A percentile compares a stretch with the other conserved stretches of the same genome.
These are phyloP conservation scores for Amiota mariae DNA, from an alignment of 2,888 invertebrate genomes.

Conservation along the genomic window DNA sequence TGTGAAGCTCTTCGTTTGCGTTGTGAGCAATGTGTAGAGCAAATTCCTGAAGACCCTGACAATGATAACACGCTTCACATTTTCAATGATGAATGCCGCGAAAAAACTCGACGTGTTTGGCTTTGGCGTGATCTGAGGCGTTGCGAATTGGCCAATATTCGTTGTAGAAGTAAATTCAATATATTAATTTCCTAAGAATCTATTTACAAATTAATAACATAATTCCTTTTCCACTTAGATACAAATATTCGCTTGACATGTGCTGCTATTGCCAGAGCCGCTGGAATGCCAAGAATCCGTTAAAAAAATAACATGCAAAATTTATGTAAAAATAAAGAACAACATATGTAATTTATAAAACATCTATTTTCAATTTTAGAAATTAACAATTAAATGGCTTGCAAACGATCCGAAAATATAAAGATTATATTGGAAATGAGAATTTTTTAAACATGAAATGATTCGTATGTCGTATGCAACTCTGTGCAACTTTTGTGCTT, in stretches of 20 bases:
- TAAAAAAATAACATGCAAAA: neutral
- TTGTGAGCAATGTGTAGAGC: constrained; percentile 29
- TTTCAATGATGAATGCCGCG: constrained; percentile 37
- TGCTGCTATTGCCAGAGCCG: constrained; percentile 31
- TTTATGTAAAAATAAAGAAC: neutral
- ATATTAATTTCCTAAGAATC: neutral
- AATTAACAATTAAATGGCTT: neutral
- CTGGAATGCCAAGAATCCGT: constrained; percentile 37
- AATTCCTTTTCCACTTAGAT: neutral
- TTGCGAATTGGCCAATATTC: constrained; percentile 45
- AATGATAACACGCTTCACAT: neutral
- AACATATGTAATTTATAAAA: neutral
- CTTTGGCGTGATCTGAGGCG: constrained; percentile 37
- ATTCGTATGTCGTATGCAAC: too few relatives aligned
- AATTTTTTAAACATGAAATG: too few relatives aligned
- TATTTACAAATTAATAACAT: neutral
- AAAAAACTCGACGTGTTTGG: neutral
- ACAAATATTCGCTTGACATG: constrained; percentile 31
- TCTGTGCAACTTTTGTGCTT: too few relatives aligned
- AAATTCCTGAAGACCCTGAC: neutral
- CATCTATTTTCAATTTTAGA: neutral
- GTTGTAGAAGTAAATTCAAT: constrained; percentile 42
- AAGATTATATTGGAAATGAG: too few relatives aligned
- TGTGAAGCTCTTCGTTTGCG: constrained; percentile 35
- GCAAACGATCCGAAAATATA: too few relatives aligned